Evolutionary conservation across 2,797 vertebrate genomes (phyloP), one percentile per base, ranked within the genome.

Genomic region (Chelidonichthys spinosus): DNA sequence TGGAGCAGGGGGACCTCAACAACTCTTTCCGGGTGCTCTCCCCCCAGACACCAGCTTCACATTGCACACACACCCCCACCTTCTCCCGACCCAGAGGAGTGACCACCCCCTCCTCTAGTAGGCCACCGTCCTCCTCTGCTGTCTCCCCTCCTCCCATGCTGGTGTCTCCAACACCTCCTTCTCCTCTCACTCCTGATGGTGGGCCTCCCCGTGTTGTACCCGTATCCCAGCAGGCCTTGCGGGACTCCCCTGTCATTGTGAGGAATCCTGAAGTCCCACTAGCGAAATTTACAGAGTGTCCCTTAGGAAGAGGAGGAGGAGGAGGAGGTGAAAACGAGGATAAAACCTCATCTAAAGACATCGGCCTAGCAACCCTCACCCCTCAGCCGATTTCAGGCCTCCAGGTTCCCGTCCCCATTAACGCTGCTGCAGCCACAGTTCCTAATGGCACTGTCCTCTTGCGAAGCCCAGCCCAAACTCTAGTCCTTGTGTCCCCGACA

Each of bases 231-330:
- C 94, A 94, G 82, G 81, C 92, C 62, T 92, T 96, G 78, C 93
- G 96, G 69, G 97, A 97, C 85, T 97, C 97, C 0, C 96, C 97
- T 0, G 95, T 97, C 74, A 97, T 97, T 61, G 96, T 97, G 18
- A 95, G 96, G 53, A 98, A 97, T 91, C 96, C 97, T 0, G 97
- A 97, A 17, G 95, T 97, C 71, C 96, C 97, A 0, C 79, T 95
- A 63, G 91, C 95, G 90, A 92, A 94, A 92, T 86, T 95, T 89
- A 87, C 93, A 39, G 58, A 95, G 90, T 85, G 93, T 90, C 90
- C 94, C 72, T n/a, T 90, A 65, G 87, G 88, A 68, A 87, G 92
- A 90, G 79, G 92, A 69, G 84, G 78, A 73, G 89, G 85, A 40
- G 50, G 63, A 52, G 62, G 83, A 66, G 74, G 81, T 61, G 86